phyloP scores from a whole-genome alignment of 1,140 invertebrate species.

The Ylistrum balloti region DNA sequence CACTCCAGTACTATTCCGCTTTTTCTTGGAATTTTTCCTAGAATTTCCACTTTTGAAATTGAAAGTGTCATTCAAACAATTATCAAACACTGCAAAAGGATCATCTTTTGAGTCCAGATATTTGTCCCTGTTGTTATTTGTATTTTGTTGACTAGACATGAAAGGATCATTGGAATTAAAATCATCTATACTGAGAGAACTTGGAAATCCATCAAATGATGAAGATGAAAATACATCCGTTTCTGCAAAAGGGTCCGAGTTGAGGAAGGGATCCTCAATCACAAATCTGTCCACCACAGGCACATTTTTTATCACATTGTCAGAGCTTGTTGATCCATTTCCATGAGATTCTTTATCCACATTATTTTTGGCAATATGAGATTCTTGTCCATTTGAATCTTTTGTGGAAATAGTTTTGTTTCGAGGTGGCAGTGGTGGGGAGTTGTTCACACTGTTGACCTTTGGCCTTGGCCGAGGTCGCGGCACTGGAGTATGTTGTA shows the following conservation, averaged over 20 bases:
- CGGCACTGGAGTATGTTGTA: constrained; percentile 49
- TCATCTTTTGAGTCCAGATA: constrained; percentile 52
- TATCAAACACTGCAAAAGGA: constrained; percentile 70
- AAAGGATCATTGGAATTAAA: constrained; percentile 59
- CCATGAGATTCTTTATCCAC: constrained; percentile 20
- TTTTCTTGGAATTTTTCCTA: constrained; percentile 56
- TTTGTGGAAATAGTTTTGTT: constrained; percentile 43
- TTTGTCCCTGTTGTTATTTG: constrained; percentile 51
- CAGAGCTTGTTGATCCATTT: not conserved
- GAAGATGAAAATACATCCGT: constrained; percentile 51
- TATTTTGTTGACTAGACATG: constrained; percentile 53
- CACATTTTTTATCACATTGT: constrained; percentile 7
- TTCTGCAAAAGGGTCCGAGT: constrained; percentile 64
- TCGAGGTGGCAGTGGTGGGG: constrained; percentile 46
- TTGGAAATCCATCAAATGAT: constrained; percentile 56
- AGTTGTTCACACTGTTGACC: constrained; percentile 37
- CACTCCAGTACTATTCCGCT: constrained; percentile 32
- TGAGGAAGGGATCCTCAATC: constrained; percentile 66
- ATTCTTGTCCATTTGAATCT: constrained; percentile 46
- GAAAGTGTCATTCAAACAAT: constrained; percentile 58
- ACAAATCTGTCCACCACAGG: constrained; percentile 59
- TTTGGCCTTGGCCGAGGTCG: constrained; percentile 58
- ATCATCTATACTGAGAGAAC: constrained; percentile 47
- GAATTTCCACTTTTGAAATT: constrained; percentile 57
- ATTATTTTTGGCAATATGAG: constrained; percentile 46